Percentiles rank a stretch among this genome's conserved stretches.
phyloP scores from a whole-genome alignment of 2,113 vertebrate species.

The Chlorodrepanis virens region DNA sequence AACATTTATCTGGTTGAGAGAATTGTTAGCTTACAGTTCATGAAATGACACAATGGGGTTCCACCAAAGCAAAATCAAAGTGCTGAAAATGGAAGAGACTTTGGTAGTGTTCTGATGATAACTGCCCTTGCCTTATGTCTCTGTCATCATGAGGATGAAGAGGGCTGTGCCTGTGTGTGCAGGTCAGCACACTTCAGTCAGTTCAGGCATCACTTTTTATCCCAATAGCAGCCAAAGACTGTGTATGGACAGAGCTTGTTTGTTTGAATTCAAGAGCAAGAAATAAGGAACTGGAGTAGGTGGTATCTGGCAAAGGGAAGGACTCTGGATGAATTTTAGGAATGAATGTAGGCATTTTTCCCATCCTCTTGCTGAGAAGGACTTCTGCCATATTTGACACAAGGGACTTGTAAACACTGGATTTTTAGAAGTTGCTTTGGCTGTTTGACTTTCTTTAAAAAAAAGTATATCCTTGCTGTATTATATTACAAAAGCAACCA shows the following conservation, averaged over 20 bases:
- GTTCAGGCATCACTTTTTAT: background rate
- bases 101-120: background rate
- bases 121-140: background rate
- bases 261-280: background rate
- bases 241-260: background rate
- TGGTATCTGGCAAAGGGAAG: background rate
- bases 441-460: background rate
- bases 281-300: background rate
- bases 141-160: fast-evolving
- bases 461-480: background rate
- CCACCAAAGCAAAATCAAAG: background rate
- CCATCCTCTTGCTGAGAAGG: background rate
- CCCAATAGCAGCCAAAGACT: background rate
- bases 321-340: background rate
- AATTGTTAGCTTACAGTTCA: background rate
- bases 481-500: background rate
- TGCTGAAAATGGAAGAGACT: background rate
- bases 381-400: background rate
- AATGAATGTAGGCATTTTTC: background rate
- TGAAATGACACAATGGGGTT: background rate
- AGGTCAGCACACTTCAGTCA: background rate
- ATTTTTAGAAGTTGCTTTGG: background rate
- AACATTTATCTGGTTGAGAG: background rate
- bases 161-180: background rate
- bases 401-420: background rate